A percentile compares a stretch with the other conserved stretches of the same genome.
Evolutionary conservation across 2,797 vertebrate genomes (phyloP).

Genomic region (Delichon dasypus): DNA sequence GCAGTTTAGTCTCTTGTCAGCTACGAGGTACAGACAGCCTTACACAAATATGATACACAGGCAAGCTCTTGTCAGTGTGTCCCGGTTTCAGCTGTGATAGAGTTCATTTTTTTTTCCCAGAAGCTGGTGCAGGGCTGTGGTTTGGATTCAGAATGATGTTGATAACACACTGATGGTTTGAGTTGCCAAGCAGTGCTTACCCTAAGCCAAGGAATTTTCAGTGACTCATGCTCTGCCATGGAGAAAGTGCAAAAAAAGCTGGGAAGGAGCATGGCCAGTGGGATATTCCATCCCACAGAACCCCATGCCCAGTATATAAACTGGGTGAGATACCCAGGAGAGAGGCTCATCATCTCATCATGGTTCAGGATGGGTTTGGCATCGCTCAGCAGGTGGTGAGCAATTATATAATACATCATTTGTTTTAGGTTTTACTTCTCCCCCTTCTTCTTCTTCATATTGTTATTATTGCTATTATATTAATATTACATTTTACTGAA

Average conservation of each 20-base stretch:
- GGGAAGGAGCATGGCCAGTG: neutral
- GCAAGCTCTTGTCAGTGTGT: neutral
- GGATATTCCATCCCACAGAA: neutral
- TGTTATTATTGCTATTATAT: neutral
- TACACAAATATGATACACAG: neutral
- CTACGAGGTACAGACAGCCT: neutral
- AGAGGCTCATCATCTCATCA: neutral
- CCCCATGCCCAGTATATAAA: neutral
- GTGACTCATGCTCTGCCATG: neutral
- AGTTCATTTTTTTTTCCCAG: neutral
- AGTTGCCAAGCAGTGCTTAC: neutral
- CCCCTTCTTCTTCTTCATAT: neutral
- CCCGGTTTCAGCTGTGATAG: neutral
- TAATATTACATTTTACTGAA: neutral
- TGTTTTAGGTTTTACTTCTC: neutral
- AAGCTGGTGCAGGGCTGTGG: neutral
- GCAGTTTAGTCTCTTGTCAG: conserved; percentile 34
- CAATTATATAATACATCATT: neutral
- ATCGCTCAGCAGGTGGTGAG: neutral
- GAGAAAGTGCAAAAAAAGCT: neutral
- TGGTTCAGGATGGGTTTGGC: neutral
- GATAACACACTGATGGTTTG: neutral
- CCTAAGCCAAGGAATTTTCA: neutral
- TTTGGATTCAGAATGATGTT: neutral
- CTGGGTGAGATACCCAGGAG: neutral